Conservation (phyloP, 2,797 vertebrate genomes). For the Sus cebifrons region DNA sequence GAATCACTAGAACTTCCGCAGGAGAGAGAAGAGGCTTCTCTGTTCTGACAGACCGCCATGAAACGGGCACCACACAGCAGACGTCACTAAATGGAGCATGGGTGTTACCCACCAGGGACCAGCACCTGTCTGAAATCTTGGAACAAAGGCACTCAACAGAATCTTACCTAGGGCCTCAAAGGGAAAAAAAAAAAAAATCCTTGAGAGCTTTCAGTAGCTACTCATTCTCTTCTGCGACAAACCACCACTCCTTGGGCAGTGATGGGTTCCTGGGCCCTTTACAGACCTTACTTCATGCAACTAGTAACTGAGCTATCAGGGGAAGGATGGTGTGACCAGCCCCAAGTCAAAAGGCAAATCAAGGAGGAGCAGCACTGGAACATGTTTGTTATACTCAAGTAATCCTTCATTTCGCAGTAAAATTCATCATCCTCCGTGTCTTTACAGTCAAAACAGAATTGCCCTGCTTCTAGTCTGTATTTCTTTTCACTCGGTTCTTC, state of each 20-base stretch:
- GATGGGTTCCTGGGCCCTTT: not conserved
- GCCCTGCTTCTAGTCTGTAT: not conserved
- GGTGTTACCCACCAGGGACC: not conserved
- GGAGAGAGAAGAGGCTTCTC: not conserved
- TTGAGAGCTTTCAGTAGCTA: not conserved
- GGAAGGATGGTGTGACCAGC: not conserved
- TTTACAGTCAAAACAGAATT: not conserved
- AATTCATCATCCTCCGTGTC: not conserved
- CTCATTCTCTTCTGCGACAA: not conserved
- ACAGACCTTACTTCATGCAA: not conserved
- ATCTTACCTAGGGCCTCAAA: not conserved
- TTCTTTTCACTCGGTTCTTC: slow-evolving; percentile 12
- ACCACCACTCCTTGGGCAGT: not conserved
- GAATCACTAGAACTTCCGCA: slow-evolving; percentile 10
- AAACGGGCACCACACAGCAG: fast-evolving
- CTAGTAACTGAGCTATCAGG: not conserved
- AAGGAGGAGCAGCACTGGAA: not conserved
- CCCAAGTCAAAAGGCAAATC: not conserved
- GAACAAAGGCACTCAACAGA: not conserved
- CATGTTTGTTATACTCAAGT: not conserved
- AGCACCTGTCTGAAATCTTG: not conserved
- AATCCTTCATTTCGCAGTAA: not conserved
- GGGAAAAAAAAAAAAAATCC: not conserved
- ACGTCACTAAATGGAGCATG: not conserved
- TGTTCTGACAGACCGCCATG: fast-evolving